Evolutionary conservation across 2,113 vertebrate species (phyloP), one percentile per base, ranked within the genome.

Genomic region (Pardalotus punctatus): DNA sequence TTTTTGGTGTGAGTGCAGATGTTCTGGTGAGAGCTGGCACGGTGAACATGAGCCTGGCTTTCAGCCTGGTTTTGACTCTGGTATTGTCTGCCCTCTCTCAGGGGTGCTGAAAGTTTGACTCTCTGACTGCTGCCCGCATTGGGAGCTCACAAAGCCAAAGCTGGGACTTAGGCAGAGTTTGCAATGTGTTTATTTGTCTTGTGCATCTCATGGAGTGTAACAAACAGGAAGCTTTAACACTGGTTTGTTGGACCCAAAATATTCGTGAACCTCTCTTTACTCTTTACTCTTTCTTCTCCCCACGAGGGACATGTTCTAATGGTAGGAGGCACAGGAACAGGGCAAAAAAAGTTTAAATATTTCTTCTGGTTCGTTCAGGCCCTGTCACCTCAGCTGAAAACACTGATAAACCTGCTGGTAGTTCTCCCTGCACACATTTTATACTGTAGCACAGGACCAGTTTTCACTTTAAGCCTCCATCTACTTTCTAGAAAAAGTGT

Each of bases 51-150:
- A 54, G 31, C 11, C 31, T 71, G n/a, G 1, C 8, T 61, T 47
- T 35, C 18, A 35, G 28, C 3, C 35, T 66, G 47, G 0, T 4
- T 73, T 40, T 28, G 48, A 73, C 35, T 13, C 7, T 22, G 6
- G 8, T 3, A 9, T 11, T n/a, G 62, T 48, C 17, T 54, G 17
- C 11, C 6, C 14, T 42, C 33, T 31, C 48, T 31, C 14, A 35
- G 56, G 15, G 23, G 7, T 4, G 20, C 33, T 24, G 8, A 24
- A 38, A 10, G 19, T 58, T 40, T 33, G 11, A 16, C 29, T 53
- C 47, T 2, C 6, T 11, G 5, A 0, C 25, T 53, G 73, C 73
- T 45, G 28, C 29, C 64, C 62, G 6, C 11, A 0, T 2, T 9
- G 40, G 38, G 2, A 60, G 40, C 60, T 90, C 47, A 16, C 60